A percentile compares a stretch with the other conserved stretches of the same genome.
phyloP scores from a whole-genome alignment of 2,797 vertebrate species.

The Acipenser oxyrinchus region DNA sequence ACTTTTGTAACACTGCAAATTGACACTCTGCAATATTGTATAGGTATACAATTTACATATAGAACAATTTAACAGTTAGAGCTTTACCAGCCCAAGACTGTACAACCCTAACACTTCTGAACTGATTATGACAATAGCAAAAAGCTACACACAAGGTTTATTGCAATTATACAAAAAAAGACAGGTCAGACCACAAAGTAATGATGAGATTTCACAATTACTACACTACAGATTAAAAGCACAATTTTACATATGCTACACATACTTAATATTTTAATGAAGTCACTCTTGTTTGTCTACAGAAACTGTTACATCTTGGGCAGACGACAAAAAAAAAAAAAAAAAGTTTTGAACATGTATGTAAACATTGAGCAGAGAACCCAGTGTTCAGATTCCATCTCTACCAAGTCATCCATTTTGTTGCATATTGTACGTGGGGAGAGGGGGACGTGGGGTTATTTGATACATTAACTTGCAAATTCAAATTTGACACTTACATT shows the following conservation, averaged over 20 bases:
- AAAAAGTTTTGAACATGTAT: constrained; percentile 75
- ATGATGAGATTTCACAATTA: constrained; percentile 64
- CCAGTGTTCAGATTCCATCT: constrained; percentile 72
- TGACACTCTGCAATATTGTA: constrained; percentile 37
- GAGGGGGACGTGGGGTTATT: constrained; percentile 20
- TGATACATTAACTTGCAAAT: too few species aligned
- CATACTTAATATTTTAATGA: constrained; percentile 58
- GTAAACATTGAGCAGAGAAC: constrained; percentile 79
- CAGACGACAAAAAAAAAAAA: constrained; percentile 63
- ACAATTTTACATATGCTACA: constrained; percentile 80
- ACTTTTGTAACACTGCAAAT: constrained; percentile 48
- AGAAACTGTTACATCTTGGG: constrained; percentile 62
- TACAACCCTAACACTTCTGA: constrained; percentile 39
- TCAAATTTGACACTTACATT: too few species aligned
- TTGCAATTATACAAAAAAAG: constrained; percentile 72
- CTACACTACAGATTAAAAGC: constrained; percentile 76
- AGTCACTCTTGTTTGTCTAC: constrained; percentile 65
- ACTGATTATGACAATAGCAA: constrained; percentile 45
- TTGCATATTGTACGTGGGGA: constrained; percentile 66
- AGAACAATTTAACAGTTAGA: constrained; percentile 16
- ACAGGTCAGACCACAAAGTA: constrained; percentile 70
- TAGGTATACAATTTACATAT: constrained; percentile 24
- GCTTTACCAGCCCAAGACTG: constrained; percentile 35
- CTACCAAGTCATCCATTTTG: constrained; percentile 84
- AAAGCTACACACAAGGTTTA: constrained; percentile 71